Base-by-base conservation (phyloP, 2,113 vertebrate species). In the Zosterops lateralis region DNA sequence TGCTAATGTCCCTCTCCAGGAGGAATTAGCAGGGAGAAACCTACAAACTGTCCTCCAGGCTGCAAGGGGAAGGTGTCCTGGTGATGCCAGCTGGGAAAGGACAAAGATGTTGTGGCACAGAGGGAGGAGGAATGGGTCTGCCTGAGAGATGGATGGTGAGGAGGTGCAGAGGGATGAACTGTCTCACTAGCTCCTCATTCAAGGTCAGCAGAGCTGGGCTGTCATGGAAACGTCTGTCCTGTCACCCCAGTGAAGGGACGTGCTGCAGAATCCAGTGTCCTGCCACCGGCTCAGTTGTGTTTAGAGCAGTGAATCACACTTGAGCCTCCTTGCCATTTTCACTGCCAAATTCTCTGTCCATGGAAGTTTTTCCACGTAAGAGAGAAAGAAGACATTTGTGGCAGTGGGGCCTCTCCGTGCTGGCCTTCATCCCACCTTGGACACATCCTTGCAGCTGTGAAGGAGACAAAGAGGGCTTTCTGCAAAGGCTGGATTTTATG, bases 361-460 rank as follows among this genome's bases (percentile, higher is more conserved):
- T 28, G n/a, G 34, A 87, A 73, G 8, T 3, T 72, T 89, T 57
- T 77, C 81, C 16, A 2, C 1, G 0, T 38, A 14, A 47, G 51
- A 89, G 21, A 48, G 48, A 66, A 2, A 3, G 19, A 5, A 28
- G 19, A 6, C 12, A 12, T 47, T 90, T 56, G 58, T 11, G 4
- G 38, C 6, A 3, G 26, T 2, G 1, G 4, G 44, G 19, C 47
- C 77, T 1, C 66, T 68, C 74, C 0, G 0, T 3, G 0, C 56
- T 6, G 8, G 62, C 75, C 77, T 86, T 79, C 25, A 2, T 90
- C 82, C 85, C 2, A 2, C 75, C 48, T 81, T 6, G 0, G 38
- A 83, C 66, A 60, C 64, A 50, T 76, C 75, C 34, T 24, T 4
- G 84, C 85, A 74, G 64, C 79, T 94, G 51, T 38, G 61, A 77